Evolutionary conservation across 1,140 invertebrate species (phyloP), one percentile per base, ranked within the genome.

Genomic region (Yoshiicerus persimilis): DNA sequence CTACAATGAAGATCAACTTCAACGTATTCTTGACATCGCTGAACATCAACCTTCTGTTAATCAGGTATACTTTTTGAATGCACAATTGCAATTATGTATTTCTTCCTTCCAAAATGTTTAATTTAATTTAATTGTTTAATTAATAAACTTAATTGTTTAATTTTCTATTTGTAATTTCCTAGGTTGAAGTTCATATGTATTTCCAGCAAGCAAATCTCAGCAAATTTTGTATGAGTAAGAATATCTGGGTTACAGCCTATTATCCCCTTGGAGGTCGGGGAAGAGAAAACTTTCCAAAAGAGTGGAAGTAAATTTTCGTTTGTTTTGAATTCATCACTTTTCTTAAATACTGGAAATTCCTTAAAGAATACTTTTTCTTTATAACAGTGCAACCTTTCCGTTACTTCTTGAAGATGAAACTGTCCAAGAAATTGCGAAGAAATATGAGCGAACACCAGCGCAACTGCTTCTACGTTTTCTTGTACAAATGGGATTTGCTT

Each of bases 1-100:
- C 89, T 95, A 95, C 89, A 94, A 94, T 87, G 91, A 91, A 86
- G 88, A 92, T 86, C 95, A 95, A 91, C 92, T 34, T 87, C 5
- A 92, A 83, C 91, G 92, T 56, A 90, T 94, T 23, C 11, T 89
- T 11, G 47, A 86, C 3, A 56, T 83, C 34, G 41, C 83, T 27
- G 11, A 75, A 41, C 38, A 84, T 16, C 80, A 6, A 4, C 87
- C 87, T 2, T 8, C 38, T 0, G 87, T 66, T 20, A 62, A 87
- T 10, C 88, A 87, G 62, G 86, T 89, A n/a, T n/a, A n/a, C n/a
- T n/a, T n/a, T n/a, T n/a, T n/a, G n/a, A n/a, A n/a, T n/a, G n/a
- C n/a, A n/a, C n/a, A n/a, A n/a, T n/a, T n/a, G n/a, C n/a, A n/a
- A n/a, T n/a, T n/a, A n/a, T n/a, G n/a, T n/a, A n/a, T n/a, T n/a